Evolutionary conservation across 2,113 vertebrate species (phyloP), one percentile per base, ranked within the genome.

Genomic region (Dermatemys mawii): DNA sequence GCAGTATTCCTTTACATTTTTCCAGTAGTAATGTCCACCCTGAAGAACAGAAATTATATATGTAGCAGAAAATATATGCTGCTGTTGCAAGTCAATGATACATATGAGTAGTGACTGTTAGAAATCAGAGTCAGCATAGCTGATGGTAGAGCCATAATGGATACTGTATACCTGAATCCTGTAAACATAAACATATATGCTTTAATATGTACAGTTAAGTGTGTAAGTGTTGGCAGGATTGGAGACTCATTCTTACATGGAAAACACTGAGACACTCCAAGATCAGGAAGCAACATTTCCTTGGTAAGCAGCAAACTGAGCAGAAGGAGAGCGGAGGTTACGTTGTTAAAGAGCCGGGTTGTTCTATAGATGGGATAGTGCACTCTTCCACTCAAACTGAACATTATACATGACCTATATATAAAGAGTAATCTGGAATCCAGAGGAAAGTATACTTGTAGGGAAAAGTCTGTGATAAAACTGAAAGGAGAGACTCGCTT

Each of bases 211-310:
- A 2, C 27, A 16, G 3, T 4, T 16, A 10, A 32, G 48, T 12
- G 1, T 0, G 19, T 19, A 6, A 7, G 19, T 7, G 4, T 27
- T 8, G 17, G 2, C 13, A 8, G 27, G 27, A 27, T 6, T 55
- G 54, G 54, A 55, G 54, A 55, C 9, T 38, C 7, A 22, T 32
- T 27, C 49, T 35, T 24, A 26, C 55, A 57, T 57, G 55, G 55
- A 57, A 57, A 32, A 13, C 27, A 29, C 32, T 57, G 11, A 2
- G 8, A 0, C 12, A n/a, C 9, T 50, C 78, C 1, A 1, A 1
- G 41, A 19, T 35, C 29, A 17, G 3, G 22, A 5, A 22, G 6
- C 3, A 1, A 6, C 1, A 2, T 16, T 11, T n/a, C 32, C 38
- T 4, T 2, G 38, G 5, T 54, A 32, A 51, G 76, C 76, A 1